Percentiles rank a stretch among this genome's conserved stretches.
phyloP scores from a whole-genome alignment of 2,888 invertebrate genomes.

The Globia sparganii region DNA sequence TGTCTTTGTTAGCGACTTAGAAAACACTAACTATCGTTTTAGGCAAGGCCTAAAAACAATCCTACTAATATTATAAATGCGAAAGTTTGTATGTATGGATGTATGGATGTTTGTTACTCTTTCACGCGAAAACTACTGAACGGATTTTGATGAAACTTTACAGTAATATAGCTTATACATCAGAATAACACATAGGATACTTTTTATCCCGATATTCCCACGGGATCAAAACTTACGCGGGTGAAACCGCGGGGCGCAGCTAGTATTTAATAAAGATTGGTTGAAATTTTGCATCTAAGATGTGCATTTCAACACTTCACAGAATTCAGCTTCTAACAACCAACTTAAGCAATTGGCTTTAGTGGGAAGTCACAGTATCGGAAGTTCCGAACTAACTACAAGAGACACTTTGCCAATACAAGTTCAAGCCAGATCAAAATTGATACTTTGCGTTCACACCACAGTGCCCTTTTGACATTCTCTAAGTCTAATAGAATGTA shows the following conservation, averaged over 20 bases:
- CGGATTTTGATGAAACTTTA: no score
- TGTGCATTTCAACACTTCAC: slow-evolving; percentile 32
- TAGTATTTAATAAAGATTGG: neutral
- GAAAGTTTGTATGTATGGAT: no score
- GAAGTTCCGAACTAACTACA: slow-evolving; percentile 42
- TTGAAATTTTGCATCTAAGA: neutral
- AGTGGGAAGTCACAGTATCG: slow-evolving; percentile 33
- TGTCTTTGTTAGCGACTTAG: neutral
- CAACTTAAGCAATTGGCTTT: slow-evolving; percentile 49
- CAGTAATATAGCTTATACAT: no score
- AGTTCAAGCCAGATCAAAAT: slow-evolving; percentile 55
- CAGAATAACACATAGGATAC: no score
- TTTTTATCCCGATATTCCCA: no score
- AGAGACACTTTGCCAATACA: slow-evolving; percentile 46
- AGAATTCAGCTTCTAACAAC: slow-evolving; percentile 10
- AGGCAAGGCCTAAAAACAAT: neutral
- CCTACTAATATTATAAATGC: no score
- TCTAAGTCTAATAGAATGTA: neutral
- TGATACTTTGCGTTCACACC: slow-evolving; percentile 29
- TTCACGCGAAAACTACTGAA: no score
- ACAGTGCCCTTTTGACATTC: neutral
- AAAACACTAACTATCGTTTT: neutral
- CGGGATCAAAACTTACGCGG: no score
- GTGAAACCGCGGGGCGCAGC: no score
- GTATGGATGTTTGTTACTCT: no score